Evolutionary conservation across 2,113 vertebrate species (phyloP), one percentile per base, ranked within the genome.

Genomic region (Excalfactoria chinensis): DNA sequence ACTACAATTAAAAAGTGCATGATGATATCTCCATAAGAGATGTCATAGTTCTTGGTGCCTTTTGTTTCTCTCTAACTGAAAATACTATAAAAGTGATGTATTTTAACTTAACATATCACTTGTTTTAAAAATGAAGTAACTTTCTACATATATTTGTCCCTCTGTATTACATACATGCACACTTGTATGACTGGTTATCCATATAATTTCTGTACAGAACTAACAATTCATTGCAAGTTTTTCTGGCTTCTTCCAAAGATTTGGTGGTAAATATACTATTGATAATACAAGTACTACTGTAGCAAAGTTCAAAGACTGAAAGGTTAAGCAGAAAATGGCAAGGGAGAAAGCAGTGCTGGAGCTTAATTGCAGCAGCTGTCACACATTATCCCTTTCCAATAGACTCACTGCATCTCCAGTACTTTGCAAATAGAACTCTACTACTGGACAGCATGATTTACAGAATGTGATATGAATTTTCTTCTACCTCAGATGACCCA

Each of bases 381-480:
- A 86, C 72, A 63, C 32, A 67, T 72, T 62, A 53, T 70, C 16
- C 44, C 16, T 80, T 92, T 83, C 86, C 77, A 41, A 37, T 48
- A 68, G 51, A 48, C 15, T 88, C 49, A n/a, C 3, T 86, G 75
- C 64, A 48, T 90, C 53, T 46, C 2, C 59, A 40, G 22, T 77
- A 11, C 34, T 56, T 21, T 46, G 34, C 46, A 80, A 84, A 86
- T 44, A 81, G 20, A 46, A 44, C 26, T 79, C 34, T 40, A 72
- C 34, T 35, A 5, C 11, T 81, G 34, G 28, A 77, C 93, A 88
- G 18, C 0, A 0, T 58, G 28, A n/a, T 73, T 94, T 77, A 71
- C 59, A 48, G 20, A 74, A 68, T 63, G 22, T 75, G 66, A 89
- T 53, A 68, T n/a, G 76, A 75, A 71, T 84, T 90, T 95, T 86